Conservation (phyloP, 2,113 vertebrate genomes). For the Chinchilla lanigera region DNA sequence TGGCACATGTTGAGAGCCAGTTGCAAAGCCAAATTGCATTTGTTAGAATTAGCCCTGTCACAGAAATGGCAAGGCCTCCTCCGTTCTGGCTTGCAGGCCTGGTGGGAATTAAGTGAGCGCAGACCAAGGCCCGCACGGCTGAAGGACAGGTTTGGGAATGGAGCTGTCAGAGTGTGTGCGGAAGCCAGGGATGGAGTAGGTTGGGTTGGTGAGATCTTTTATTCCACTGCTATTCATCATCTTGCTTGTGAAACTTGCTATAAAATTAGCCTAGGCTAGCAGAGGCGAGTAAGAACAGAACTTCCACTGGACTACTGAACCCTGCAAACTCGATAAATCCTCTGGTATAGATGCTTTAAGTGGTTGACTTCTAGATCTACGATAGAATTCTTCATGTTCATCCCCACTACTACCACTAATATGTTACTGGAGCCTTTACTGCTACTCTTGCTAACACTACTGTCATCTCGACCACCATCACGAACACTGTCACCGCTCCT, state of each 20-base stretch:
- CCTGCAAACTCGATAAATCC: neutral
- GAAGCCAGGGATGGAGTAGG: neutral
- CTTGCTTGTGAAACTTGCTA: neutral
- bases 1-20: conserved; percentile 49
- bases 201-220: neutral
- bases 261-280: neutral
- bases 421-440: too few relatives aligned
- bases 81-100: neutral
- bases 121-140: neutral
- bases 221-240: neutral
- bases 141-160: neutral
- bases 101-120: neutral
- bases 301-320: neutral
- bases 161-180: neutral
- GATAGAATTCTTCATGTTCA: neutral
- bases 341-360: accelerated
- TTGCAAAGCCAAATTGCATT: conserved; percentile 32
- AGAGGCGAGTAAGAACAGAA: neutral
- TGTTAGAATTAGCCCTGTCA: conserved; percentile 12
- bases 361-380: neutral
- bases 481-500: neutral
- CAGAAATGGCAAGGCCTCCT: neutral
- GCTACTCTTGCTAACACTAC: accelerated
- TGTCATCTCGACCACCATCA: neutral
- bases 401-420: accelerated